phyloP scores from a whole-genome alignment of 2,888 invertebrate species.

The Helobdella robusta region DNA sequence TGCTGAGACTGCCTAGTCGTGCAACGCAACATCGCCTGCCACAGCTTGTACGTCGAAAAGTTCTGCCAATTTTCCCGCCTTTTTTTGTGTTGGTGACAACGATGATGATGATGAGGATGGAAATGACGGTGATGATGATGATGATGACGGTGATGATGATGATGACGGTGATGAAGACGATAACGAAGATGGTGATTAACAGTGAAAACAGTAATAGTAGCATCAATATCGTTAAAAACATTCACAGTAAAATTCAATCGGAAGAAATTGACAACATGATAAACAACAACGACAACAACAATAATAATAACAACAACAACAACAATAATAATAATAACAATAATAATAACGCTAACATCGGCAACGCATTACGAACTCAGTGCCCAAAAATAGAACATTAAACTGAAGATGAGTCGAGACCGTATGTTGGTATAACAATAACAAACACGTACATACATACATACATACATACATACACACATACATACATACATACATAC shows the following conservation, averaged over 20 bases:
- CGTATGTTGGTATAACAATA: neutral
- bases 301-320: neutral
- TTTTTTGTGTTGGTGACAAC: constrained; percentile 31
- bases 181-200: neutral
- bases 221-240: neutral
- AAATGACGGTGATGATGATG: too few species aligned
- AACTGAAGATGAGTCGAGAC: neutral
- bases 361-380: neutral
- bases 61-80: constrained; percentile 84
- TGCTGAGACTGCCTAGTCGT: constrained; percentile 78
- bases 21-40: constrained; percentile 78
- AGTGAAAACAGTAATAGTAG: neutral
- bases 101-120: too few species aligned
- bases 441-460: neutral
- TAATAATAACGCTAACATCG: neutral
- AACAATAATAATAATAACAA: neutral
- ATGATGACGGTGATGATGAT: too few species aligned
- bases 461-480: constrained; percentile 14
- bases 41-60: constrained; percentile 78
- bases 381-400: neutral
- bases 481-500: neutral
- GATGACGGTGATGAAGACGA: too few species aligned
- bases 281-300: neutral
- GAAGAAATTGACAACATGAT: neutral
- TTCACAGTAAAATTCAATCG: neutral